These are phyloP conservation scores for Catharus fuscescens DNA, from an alignment of 2,113 vertebrate species.

Conservation along the genomic window DNA sequence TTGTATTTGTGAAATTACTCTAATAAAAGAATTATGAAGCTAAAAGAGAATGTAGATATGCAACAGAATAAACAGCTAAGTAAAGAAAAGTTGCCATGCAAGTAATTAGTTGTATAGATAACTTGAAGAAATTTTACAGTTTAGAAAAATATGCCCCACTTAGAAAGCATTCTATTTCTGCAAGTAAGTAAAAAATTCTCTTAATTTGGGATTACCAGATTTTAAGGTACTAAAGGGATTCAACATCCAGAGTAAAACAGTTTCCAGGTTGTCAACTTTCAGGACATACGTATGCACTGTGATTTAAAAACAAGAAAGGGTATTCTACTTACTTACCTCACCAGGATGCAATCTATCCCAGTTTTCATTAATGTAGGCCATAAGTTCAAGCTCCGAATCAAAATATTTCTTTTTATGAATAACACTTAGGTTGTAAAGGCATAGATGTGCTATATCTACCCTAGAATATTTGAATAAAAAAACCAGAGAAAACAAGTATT, in stretches of 20 bases:
- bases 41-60: background rate
- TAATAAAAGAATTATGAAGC: background rate
- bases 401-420: slow-evolving; percentile 99
- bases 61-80: background rate
- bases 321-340: slow-evolving; percentile 79
- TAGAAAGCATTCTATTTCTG: background rate
- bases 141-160: background rate
- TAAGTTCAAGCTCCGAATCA: slow-evolving; percentile 95
- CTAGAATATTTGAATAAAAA: slow-evolving; percentile 73
- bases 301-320: background rate
- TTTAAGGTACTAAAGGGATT: background rate
- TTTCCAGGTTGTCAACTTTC: background rate
- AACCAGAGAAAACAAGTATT: background rate
- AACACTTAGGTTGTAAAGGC: slow-evolving; percentile 97
- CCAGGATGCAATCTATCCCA: slow-evolving; percentile 95
- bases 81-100: background rate
- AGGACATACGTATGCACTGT: background rate
- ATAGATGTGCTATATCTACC: slow-evolving; percentile 96
- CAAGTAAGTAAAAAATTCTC: background rate
- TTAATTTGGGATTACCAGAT: background rate
- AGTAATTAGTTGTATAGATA: background rate
- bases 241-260: background rate
- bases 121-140: background rate
- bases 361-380: slow-evolving; percentile 96
- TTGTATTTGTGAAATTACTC: too few relatives aligned